phyloP scores from a whole-genome alignment of 2,797 vertebrate species.

The Notolabrus celidotus region DNA sequence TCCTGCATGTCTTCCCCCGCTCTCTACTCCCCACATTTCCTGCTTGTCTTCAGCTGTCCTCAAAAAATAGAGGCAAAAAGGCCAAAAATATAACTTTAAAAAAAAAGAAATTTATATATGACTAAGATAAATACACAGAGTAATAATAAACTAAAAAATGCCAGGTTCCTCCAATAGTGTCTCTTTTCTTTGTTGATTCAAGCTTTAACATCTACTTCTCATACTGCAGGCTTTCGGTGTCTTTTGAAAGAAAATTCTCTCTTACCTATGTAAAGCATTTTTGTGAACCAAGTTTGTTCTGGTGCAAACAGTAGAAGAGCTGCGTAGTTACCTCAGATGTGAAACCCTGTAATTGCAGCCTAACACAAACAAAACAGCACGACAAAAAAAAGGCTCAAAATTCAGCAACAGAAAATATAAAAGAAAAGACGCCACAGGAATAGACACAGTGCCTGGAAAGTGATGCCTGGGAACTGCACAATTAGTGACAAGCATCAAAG shows the following conservation, averaged over 20 bases:
- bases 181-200: background rate
- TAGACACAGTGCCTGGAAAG: background rate
- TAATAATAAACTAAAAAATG: background rate
- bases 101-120: too few relatives aligned
- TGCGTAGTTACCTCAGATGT: conserved; percentile 3
- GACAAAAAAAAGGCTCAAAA: background rate
- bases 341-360: conserved; percentile 13
- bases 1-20: too few relatives aligned
- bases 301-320: background rate
- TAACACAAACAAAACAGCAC: conserved; percentile 6
- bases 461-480: background rate
- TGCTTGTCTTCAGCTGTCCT: too few relatives aligned
- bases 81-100: too few relatives aligned
- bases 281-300: background rate
- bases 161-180: background rate
- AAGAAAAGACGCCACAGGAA: background rate
- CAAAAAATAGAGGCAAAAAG: too few relatives aligned
- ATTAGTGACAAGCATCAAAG: conserved; percentile 2
- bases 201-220: conserved; percentile 5
- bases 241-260: background rate
- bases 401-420: background rate
- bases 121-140: background rate
- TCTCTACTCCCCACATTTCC: too few relatives aligned
- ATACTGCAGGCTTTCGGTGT: background rate
- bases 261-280: background rate